phyloP scores from a whole-genome alignment of 2,113 vertebrate genomes.

The Mohoua ochrocephala region DNA sequence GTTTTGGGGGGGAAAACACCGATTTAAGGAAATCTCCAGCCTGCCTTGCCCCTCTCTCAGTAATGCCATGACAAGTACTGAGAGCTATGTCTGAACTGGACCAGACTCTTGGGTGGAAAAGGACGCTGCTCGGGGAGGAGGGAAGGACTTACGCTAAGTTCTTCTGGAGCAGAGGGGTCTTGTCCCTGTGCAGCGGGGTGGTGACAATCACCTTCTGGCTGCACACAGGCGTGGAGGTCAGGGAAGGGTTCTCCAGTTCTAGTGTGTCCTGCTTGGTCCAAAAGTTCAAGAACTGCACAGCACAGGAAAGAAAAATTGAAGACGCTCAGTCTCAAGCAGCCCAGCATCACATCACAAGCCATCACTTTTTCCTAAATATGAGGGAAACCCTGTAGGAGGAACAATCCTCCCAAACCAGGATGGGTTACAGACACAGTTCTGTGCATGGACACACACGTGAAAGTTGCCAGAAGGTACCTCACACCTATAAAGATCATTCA shows the following conservation, averaged over 20 bases:
- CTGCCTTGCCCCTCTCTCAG: background rate
- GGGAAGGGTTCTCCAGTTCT: constrained; percentile 91
- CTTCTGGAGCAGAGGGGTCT: constrained; percentile 91
- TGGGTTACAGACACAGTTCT: background rate
- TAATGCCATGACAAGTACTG: background rate
- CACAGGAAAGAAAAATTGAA: background rate
- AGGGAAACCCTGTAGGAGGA: background rate
- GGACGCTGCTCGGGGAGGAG: background rate
- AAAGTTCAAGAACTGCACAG: constrained; percentile 90
- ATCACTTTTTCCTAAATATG: background rate
- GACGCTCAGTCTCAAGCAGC: background rate
- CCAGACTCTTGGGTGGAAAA: background rate
- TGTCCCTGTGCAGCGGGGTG: constrained; percentile 92
- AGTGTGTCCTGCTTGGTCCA: constrained; percentile 93
- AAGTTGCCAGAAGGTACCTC: background rate
- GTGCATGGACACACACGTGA: rapidly evolving
- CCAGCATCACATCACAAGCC: background rate
- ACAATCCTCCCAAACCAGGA: background rate
- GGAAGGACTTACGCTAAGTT: constrained; percentile 79
- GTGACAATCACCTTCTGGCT: constrained; percentile 94
- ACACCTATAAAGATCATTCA: background rate
- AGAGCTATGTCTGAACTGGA: background rate
- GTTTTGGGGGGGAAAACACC: background rate
- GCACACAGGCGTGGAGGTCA: constrained; percentile 95
- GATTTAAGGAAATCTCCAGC: background rate